Conservation (phyloP, 2,888 invertebrate species). For the Plebejus melissa region DNA sequence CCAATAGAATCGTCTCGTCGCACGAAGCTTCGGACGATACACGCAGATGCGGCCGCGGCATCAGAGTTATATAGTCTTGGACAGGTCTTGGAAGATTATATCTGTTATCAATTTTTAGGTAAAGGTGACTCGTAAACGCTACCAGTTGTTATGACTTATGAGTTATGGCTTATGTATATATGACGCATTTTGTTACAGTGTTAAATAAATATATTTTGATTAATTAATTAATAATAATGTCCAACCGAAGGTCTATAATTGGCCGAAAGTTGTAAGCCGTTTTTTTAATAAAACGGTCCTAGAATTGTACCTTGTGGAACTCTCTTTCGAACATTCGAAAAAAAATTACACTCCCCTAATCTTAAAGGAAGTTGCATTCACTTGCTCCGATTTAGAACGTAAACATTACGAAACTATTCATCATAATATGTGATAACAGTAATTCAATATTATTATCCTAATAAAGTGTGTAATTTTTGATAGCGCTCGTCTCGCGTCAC, state of each 20-base stretch:
- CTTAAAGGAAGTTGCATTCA: conserved; percentile 15
- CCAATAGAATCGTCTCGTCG: too few species aligned
- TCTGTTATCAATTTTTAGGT: neutral
- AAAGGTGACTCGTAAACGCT: neutral
- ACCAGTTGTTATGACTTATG: neutral
- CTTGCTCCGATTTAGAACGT: neutral
- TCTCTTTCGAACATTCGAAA: neutral
- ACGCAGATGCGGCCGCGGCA: too few species aligned
- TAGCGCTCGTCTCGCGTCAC: conserved; percentile 23
- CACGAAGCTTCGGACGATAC: too few species aligned
- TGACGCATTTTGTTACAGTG: too few species aligned
- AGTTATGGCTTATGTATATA: too few species aligned
- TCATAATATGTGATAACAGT: conserved; percentile 24
- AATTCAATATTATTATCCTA: conserved; percentile 27
- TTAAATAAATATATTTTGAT: too few species aligned
- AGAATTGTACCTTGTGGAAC: neutral
- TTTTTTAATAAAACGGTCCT: neutral
- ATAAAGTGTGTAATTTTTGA: conserved; percentile 29
- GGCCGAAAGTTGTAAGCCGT: too few species aligned
- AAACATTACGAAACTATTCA: conserved; percentile 28
- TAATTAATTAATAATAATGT: too few species aligned
- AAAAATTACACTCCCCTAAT: neutral
- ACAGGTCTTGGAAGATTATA: neutral
- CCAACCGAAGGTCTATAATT: too few species aligned
- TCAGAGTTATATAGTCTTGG: too few species aligned